Conservation (phyloP, 2,888 invertebrate species). For the Ditula angustiorana region DNA sequence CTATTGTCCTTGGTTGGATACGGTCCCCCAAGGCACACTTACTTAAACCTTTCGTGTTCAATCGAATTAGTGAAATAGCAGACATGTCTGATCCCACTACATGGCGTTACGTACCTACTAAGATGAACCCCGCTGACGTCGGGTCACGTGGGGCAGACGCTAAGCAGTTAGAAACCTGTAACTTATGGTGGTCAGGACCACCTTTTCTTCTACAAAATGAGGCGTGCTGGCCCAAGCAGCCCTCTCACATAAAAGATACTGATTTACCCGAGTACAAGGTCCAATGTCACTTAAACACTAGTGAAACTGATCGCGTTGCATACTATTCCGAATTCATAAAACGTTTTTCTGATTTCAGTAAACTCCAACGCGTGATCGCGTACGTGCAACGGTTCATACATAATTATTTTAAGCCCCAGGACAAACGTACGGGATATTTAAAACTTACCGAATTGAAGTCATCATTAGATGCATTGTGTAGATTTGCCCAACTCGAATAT, state of each 20-base stretch:
- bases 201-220: slow-evolving; percentile 6
- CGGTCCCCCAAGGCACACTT: no score
- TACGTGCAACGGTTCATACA: slow-evolving; percentile 25
- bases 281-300: not conserved
- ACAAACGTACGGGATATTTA: no score
- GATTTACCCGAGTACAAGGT: slow-evolving; percentile 12
- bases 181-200: no score
- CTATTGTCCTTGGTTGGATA: slow-evolving; percentile 17
- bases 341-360: slow-evolving; percentile 16
- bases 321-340: not conserved
- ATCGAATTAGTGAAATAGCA: slow-evolving; percentile 34
- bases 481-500: no score
- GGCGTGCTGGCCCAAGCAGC: slow-evolving; percentile 1
- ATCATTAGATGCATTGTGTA: no score
- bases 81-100: no score
- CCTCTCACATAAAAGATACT: not conserved
- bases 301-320: not conserved
- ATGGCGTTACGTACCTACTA: slow-evolving; percentile 32
- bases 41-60: slow-evolving; percentile 40
- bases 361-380: slow-evolving; percentile 19
- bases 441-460: no score
- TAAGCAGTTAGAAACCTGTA: slow-evolving; percentile 4
- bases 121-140: slow-evolving; percentile 33
- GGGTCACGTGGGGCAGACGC: slow-evolving; percentile 34
- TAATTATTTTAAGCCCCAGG: no score